phyloP scores from a whole-genome alignment of 2,888 invertebrate genomes.

The Agapetus fuscipes region DNA sequence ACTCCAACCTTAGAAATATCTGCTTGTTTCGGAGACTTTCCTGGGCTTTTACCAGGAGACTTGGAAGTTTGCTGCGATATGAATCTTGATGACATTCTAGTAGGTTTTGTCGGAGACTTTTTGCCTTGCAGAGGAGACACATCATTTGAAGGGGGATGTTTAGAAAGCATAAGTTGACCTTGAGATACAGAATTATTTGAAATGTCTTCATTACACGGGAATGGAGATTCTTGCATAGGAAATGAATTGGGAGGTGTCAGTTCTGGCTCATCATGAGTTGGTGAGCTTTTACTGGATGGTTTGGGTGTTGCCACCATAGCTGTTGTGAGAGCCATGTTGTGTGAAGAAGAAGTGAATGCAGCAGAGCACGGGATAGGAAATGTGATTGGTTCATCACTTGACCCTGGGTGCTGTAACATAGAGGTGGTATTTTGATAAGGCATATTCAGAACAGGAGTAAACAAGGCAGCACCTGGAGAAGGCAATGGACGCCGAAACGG shows the following conservation, averaged over 20 bases:
- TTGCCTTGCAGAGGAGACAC: conserved; percentile 37
- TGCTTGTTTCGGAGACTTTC: conserved; percentile 57
- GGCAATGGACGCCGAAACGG: conserved; percentile 58
- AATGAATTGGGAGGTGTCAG: conserved; percentile 27
- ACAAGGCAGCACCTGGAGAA: conserved; percentile 55
- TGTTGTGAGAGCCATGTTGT: conserved; percentile 71
- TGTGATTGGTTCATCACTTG: conserved; percentile 38
- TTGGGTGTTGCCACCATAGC: conserved; percentile 64
- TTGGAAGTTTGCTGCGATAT: conserved; percentile 49
- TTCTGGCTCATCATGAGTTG: conserved; percentile 35
- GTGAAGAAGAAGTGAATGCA: conserved; percentile 72
- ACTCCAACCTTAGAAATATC: conserved; percentile 36
- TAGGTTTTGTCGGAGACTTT: conserved; percentile 50
- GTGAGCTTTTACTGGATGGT: conserved; percentile 32
- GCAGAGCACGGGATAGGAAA: conserved; percentile 55
- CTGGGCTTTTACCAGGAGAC: conserved; percentile 60
- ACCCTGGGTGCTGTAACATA: conserved; percentile 46
- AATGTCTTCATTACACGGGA: conserved; percentile 15
- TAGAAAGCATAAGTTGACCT: conserved; percentile 17
- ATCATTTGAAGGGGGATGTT: conserved; percentile 30
- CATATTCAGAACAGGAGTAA: conserved; percentile 49
- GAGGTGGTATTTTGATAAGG: conserved; percentile 46
- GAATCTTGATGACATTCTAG: conserved; percentile 53
- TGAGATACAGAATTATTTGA: conserved; percentile 10
- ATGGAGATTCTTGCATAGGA: conserved; percentile 33